Evolutionary conservation across 2,888 invertebrate genomes (phyloP).

Genomic region (Blera fallax): DNA sequence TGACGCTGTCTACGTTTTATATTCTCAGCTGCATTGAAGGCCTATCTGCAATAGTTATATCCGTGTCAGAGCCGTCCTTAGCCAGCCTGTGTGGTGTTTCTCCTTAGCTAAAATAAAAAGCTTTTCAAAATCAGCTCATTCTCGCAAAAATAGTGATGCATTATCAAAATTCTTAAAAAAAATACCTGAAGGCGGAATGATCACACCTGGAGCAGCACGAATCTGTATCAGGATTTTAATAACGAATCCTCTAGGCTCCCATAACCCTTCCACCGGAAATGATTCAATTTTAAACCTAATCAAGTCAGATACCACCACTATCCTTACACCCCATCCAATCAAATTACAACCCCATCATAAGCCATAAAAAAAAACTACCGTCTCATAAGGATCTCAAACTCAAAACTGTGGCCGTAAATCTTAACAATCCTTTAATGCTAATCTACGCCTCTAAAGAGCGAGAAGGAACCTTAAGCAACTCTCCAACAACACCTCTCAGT

Average conservation of each 20-base stretch:
- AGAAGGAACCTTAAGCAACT: neutral
- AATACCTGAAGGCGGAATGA: too few relatives aligned
- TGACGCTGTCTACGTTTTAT: too few relatives aligned
- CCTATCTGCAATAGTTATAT: too few relatives aligned
- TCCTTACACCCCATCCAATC: neutral
- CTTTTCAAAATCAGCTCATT: too few relatives aligned
- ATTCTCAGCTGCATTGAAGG: too few relatives aligned
- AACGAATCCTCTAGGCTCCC: neutral
- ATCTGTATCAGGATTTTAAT: too few relatives aligned
- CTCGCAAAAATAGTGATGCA: too few relatives aligned
- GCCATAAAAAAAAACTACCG: neutral
- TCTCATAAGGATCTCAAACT: neutral
- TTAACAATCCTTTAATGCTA: conserved; percentile 42
- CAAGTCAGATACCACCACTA: neutral
- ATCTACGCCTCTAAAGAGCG: conserved; percentile 5
- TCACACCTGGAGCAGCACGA: too few relatives aligned
- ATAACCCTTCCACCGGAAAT: neutral
- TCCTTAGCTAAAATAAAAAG: too few relatives aligned
- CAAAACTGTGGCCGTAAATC: conserved; percentile 11
- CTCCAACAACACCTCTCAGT: neutral
- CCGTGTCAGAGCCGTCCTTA: too few relatives aligned
- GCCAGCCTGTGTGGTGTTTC: too few relatives aligned
- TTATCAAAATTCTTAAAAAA: too few relatives aligned
- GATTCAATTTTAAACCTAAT: neutral
- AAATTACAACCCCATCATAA: conserved; percentile 10